Evolutionary conservation across 1,140 invertebrate species (phyloP).

Genomic region (Trichonephila clavata): DNA sequence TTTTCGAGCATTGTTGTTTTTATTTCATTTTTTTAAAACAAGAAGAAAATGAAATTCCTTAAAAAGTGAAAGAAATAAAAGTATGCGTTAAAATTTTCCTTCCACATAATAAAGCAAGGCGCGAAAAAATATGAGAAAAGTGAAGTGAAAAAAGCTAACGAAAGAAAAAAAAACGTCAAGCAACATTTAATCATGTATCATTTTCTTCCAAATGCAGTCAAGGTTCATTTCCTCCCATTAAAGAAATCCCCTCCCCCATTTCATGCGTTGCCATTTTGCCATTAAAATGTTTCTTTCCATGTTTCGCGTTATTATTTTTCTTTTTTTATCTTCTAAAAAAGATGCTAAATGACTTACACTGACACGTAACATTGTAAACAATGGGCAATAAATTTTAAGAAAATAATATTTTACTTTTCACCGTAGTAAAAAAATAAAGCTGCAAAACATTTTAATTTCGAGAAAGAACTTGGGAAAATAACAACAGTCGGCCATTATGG

Average conservation of each 20-base stretch:
- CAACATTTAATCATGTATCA: slow-evolving; percentile 44
- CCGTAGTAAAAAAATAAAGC: neutral
- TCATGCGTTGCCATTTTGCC: neutral
- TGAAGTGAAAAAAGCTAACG: neutral
- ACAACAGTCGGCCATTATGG: too few relatives aligned
- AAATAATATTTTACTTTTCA: neutral
- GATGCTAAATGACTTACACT: too few relatives aligned
- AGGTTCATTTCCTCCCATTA: slow-evolving; percentile 23
- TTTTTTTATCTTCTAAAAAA: neutral
- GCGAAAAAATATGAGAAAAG: neutral
- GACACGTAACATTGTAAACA: slow-evolving; percentile 32
- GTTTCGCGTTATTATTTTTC: neutral
- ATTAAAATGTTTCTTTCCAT: neutral
- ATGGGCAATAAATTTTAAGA: slow-evolving; percentile 22
- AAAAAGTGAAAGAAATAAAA: neutral
- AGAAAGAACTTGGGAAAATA: neutral
- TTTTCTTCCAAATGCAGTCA: slow-evolving; percentile 28
- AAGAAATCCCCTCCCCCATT: neutral
- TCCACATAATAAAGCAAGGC: slow-evolving; percentile 38
- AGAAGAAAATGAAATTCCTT: neutral
- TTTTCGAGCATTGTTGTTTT: neutral
- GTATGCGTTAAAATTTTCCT: neutral
- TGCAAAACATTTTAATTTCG: slow-evolving; percentile 6
- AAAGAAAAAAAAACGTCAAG: slow-evolving; percentile 6
- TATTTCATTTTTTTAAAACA: slow-evolving; percentile 8